A percentile compares a stretch with the other conserved stretches of the same genome.
Conservation (phyloP, 2,113 vertebrate genomes). For the Cyprinodon tularosa region DNA sequence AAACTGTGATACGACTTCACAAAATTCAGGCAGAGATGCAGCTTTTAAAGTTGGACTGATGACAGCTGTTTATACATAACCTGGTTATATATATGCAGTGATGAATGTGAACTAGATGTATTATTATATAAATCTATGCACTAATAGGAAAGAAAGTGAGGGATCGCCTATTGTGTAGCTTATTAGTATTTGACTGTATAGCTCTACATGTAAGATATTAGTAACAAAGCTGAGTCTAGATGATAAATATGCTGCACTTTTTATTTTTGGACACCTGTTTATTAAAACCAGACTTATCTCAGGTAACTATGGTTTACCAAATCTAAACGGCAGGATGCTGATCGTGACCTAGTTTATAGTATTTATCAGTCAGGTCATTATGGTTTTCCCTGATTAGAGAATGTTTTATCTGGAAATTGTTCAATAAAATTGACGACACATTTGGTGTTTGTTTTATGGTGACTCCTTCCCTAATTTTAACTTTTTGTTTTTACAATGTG, state of each 20-base stretch:
- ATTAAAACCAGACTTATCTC: constrained; percentile 57
- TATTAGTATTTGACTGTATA: constrained; percentile 15
- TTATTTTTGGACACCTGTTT: constrained; percentile 37
- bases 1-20: constrained; percentile 20
- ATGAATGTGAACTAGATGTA: constrained; percentile 37
- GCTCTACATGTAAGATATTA: constrained; percentile 30
- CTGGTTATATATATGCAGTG: constrained; percentile 1
- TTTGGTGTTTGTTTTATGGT: background rate
- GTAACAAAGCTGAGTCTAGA: constrained; percentile 16
- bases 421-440: constrained; percentile 54
- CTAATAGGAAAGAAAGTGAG: constrained; percentile 14
- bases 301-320: constrained; percentile 49
- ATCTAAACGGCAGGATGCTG: constrained; percentile 16
- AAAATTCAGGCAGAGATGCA: constrained; percentile 1
- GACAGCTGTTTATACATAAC: constrained; percentile 6
- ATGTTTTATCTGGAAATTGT: constrained; percentile 36
- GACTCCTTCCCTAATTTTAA: background rate
- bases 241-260: constrained; percentile 53
- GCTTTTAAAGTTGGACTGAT: background rate
- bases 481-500: background rate
- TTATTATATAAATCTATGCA: constrained; percentile 35
- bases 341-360: constrained; percentile 45
- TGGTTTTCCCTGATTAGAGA: constrained; percentile 36
- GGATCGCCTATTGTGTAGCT: constrained; percentile 7
- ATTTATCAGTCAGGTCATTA: constrained; percentile 40